phyloP scores from a whole-genome alignment of 2,797 vertebrate genomes.

The Champsocephalus esox region DNA sequence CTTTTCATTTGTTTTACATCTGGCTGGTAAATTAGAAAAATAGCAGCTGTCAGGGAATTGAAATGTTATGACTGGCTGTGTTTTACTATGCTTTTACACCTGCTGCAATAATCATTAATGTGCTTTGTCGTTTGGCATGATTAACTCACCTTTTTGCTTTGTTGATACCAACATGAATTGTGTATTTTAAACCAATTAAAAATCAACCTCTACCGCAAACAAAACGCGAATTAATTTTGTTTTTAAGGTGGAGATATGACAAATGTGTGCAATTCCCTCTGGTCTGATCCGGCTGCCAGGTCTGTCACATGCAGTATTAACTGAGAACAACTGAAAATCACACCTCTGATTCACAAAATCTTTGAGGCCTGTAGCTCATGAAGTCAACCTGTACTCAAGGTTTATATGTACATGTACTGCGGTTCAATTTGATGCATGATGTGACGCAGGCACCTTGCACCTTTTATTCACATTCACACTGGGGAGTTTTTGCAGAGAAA shows the following conservation, averaged over 20 bases:
- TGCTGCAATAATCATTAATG: conserved; percentile 32
- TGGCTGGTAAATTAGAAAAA: conserved; percentile 22
- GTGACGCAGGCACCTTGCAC: conserved; percentile 32
- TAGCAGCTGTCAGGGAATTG: conserved; percentile 41
- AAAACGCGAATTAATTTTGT: conserved; percentile 70
- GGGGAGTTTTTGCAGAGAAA: conserved; percentile 8
- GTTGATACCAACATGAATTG: conserved; percentile 24
- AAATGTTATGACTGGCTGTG: conserved; percentile 34
- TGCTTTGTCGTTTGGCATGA: conserved; percentile 6
- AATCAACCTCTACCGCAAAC: conserved; percentile 43
- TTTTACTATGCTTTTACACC: conserved; percentile 23
- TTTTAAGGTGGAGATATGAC: conserved; percentile 45
- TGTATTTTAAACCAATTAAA: conserved; percentile 35
- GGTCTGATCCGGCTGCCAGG: conserved; percentile 35
- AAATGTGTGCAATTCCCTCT: conserved; percentile 36
- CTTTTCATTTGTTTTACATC: background rate
- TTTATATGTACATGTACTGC: conserved; percentile 18
- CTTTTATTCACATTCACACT: background rate
- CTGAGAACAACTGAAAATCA: conserved; percentile 29
- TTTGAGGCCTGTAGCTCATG: conserved; percentile 57
- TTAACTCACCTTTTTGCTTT: conserved; percentile 28
- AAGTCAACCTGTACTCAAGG: conserved; percentile 44
- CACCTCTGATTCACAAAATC: conserved; percentile 27
- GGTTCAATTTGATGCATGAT: conserved; percentile 35
- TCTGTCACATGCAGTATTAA: conserved; percentile 43